phyloP scores from a whole-genome alignment of 1,140 invertebrate genomes.

The Ips nitidus region DNA sequence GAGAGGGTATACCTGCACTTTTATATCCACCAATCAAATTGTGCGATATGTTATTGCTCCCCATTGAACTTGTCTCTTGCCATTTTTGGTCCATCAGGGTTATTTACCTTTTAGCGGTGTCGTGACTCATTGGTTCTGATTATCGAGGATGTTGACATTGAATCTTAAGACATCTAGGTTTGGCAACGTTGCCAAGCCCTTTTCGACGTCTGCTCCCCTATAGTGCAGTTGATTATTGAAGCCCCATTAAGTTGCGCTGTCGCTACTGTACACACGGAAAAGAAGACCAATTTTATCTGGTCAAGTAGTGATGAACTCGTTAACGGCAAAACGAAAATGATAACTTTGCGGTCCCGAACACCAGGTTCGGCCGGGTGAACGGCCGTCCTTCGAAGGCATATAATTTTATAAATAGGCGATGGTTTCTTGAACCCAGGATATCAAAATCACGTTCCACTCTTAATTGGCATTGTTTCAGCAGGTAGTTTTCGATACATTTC shows the following conservation, averaged over 20 bases:
- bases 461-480: background rate
- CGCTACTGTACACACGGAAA: background rate
- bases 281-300: background rate
- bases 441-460: conserved; percentile 5
- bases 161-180: too few species aligned
- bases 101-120: background rate
- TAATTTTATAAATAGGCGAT: conserved; percentile 16
- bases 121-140: too few species aligned
- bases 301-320: background rate
- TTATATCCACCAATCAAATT: background rate
- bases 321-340: conserved; percentile 3
- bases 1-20: background rate
- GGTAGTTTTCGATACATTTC: background rate
- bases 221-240: background rate
- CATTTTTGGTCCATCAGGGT: background rate
- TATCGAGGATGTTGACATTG: too few species aligned
- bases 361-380: conserved; percentile 7
- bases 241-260: background rate
- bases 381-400: conserved; percentile 20
- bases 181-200: too few species aligned
- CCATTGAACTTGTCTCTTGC: background rate
- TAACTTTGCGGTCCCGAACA: background rate
- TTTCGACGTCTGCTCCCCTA: background rate
- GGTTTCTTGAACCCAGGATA: conserved; percentile 10
- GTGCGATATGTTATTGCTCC: too few species aligned